Evolutionary conservation across 2,113 vertebrate species (phyloP).

Genomic region (Alethe diademata): DNA sequence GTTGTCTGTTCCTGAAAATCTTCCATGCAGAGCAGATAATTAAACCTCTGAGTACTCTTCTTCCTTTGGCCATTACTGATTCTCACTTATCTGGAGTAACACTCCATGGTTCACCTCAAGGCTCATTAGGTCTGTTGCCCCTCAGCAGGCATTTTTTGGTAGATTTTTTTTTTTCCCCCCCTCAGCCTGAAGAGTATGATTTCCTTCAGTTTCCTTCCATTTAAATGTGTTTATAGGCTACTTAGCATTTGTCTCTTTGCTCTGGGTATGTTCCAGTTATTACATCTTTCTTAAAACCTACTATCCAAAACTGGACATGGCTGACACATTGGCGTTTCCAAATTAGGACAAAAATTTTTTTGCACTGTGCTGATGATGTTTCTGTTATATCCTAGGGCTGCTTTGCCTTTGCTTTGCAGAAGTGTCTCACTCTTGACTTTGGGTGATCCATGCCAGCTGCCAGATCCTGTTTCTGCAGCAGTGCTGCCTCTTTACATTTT

Average conservation of each 20-base stretch:
- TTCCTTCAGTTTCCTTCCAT: not conserved
- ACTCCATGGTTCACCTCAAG: not conserved
- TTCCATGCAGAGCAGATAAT: not conserved
- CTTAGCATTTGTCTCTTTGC: not conserved
- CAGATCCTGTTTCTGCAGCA: not conserved
- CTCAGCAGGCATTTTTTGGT: not conserved
- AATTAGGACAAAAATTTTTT: slow-evolving; percentile 34
- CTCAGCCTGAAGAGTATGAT: not conserved
- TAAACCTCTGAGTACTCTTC: not conserved
- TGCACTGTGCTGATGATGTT: not conserved
- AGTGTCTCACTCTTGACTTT: not conserved
- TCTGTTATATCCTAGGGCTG: not conserved
- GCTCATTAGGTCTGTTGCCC: not conserved
- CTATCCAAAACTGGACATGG: not conserved
- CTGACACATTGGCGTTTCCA: not conserved
- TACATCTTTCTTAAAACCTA: not conserved
- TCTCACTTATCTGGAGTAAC: not conserved
- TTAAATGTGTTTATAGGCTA: not conserved
- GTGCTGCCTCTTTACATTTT: not conserved
- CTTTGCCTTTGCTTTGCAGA: not conserved
- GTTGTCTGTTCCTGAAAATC: not conserved
- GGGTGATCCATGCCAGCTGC: not conserved
- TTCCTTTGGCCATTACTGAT: not conserved
- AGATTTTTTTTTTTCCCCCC: not conserved
- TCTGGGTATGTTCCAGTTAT: not conserved